A percentile compares a stretch with the other conserved stretches of the same genome.
These are phyloP conservation scores for Escarpia spicata DNA, from an alignment of 2,888 invertebrate species.

Conservation along the genomic window DNA sequence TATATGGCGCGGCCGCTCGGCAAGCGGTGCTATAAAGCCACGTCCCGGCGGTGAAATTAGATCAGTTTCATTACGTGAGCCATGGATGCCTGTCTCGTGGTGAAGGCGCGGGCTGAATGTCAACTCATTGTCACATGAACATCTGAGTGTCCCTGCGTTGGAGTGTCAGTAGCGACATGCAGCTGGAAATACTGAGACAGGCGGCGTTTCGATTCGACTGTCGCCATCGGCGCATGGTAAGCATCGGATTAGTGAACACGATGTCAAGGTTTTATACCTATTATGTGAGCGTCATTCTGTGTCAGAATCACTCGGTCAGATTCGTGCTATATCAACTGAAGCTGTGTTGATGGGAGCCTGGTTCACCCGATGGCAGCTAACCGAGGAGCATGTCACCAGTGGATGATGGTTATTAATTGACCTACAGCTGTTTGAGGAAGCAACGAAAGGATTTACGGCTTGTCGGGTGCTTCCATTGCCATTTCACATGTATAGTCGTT, in stretches of 20 bases:
- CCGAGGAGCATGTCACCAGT: background rate
- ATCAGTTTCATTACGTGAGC: constrained; percentile 12
- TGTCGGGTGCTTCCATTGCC: background rate
- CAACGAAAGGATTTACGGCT: background rate
- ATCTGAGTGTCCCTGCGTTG: background rate
- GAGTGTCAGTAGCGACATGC: background rate
- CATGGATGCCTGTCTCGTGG: background rate
- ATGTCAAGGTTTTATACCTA: background rate
- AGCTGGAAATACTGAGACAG: background rate
- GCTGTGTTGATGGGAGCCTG: too few relatives aligned
- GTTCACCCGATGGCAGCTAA: too few relatives aligned
- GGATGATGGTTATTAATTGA: background rate
- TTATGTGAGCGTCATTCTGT: background rate
- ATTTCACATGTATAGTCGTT: background rate
- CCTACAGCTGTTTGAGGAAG: background rate
- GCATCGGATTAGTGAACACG: background rate
- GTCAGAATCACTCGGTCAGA: background rate
- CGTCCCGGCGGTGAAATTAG: constrained; percentile 16
- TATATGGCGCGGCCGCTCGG: background rate
- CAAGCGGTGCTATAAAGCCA: constrained; percentile 16
- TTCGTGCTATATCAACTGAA: too few relatives aligned
- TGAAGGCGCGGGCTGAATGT: background rate
- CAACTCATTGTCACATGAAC: background rate
- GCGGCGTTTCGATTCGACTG: constrained; percentile 1
- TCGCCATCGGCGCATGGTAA: background rate